phyloP scores from a whole-genome alignment of 2,113 vertebrate genomes.

The Smithornis capensis region DNA sequence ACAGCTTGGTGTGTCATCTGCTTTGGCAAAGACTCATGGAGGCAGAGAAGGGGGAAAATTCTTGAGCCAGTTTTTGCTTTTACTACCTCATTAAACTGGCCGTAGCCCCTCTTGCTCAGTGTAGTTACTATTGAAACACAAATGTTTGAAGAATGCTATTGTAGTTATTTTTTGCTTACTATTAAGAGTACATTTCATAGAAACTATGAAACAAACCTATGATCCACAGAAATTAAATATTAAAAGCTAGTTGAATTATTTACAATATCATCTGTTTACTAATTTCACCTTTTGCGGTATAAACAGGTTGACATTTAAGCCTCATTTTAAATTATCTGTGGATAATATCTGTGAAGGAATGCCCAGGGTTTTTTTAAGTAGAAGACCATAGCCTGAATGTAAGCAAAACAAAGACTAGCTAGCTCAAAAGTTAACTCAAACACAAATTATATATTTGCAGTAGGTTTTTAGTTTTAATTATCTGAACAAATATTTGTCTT shows the following conservation, averaged over 20 bases:
- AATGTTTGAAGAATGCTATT: neutral
- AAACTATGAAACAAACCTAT: neutral
- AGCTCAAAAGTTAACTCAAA: neutral
- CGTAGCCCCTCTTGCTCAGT: neutral
- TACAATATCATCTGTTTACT: neutral
- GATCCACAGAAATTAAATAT: neutral
- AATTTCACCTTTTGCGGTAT: neutral
- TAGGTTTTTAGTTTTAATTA: neutral
- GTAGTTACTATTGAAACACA: neutral
- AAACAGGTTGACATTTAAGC: constrained; percentile 12
- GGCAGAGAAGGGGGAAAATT: neutral
- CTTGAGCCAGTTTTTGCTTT: neutral
- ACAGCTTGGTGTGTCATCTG: neutral
- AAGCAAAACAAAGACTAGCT: neutral
- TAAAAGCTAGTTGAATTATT: neutral
- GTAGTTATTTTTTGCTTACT: neutral
- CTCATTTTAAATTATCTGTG: neutral
- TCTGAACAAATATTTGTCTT: neutral
- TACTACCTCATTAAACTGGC: neutral
- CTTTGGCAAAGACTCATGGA: neutral
- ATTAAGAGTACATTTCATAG: neutral
- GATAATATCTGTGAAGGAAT: neutral
- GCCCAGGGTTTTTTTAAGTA: neutral
- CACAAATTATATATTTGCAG: neutral
- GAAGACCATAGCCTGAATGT: neutral